Evolutionary conservation across 37 sponge, comb jelly and placozoan genomes (phyloP), one percentile per base, ranked within the genome.

Genomic region (Ephydatia muelleri): DNA sequence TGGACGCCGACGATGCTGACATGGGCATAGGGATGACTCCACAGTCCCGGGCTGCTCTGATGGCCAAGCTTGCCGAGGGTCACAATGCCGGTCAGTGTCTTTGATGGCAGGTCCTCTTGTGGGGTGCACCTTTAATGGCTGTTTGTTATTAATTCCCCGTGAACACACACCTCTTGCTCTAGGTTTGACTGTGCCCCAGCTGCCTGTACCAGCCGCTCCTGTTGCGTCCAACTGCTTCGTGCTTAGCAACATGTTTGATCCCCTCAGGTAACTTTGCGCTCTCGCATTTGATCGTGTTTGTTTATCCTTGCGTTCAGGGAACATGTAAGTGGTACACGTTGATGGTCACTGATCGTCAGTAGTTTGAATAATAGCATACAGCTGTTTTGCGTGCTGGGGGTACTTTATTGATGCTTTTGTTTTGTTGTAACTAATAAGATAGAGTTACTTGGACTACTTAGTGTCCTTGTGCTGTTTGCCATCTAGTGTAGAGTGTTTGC

Each of bases 181-280:
- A 86, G 85, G 79, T 6, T 68, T 88, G 78, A 47, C 72, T 43
- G 80, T 84, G 21, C 90, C 90, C 22, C 73, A 69, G 67, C 83
- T 36, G 67, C 82, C 57, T 57, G 40, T 67, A 2, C 84, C 80
- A 12, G 49, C 86, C 6, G 39, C 82, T 47, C 47, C 67, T 25
- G 37, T 67, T 27, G 67, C 80, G 3, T 88, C 98, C 8, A 36
- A 92, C 48, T 99, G 99, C 68, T 89, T 99, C 39, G 85, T 93
- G 66, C 82, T 99, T 12, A 84, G 83, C 73, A 95, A 97, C 85
- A 99, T 99, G 99, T 99, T 99, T 79, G 92, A 93, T 39, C 97
- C 97, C 29, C 32, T 67, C 19, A 85, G 47, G 93, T 93, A 38
- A 86, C 83, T 90, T 28, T 5, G 40, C 93, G 95, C 96, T 93